These are phyloP conservation scores for Sciaenops ocellatus DNA, from an alignment of 2,797 vertebrate genomes.

Conservation along the genomic window DNA sequence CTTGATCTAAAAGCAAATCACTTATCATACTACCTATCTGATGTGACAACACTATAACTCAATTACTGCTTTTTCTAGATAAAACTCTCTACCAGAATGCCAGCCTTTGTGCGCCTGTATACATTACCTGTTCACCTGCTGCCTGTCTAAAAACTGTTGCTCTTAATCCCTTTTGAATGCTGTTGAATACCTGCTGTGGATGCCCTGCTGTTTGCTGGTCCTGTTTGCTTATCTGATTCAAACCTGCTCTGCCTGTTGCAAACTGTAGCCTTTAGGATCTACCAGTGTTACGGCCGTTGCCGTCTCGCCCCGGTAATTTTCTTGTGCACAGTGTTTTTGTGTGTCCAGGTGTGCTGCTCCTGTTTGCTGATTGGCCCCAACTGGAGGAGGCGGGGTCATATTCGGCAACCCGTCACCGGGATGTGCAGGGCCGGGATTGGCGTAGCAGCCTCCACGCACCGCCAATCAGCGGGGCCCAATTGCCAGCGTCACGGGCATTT, in stretches of 20 bases:
- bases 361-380: too few species aligned
- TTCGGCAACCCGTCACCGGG: too few species aligned
- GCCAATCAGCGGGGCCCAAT: too few species aligned
- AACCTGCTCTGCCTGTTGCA: not conserved
- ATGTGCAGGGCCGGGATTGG: too few species aligned
- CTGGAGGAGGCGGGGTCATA: too few species aligned
- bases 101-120: slow-evolving; percentile 10
- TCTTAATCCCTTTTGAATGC: not conserved
- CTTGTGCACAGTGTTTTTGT: too few species aligned
- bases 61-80: not conserved
- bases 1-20: not conserved
- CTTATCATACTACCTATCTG: not conserved
- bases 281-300: too few species aligned
- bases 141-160: not conserved
- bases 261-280: not conserved
- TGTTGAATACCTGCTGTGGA: not conserved
- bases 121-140: slow-evolving; percentile 7
- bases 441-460: too few species aligned
- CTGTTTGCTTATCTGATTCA: slow-evolving; percentile 1
- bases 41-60: not conserved
- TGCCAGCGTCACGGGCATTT: too few species aligned
- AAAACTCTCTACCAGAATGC: not conserved
- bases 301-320: too few species aligned
- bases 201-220: slow-evolving; percentile 1
- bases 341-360: too few species aligned